Base-by-base conservation (phyloP, 2,797 vertebrate genomes). In the Phalloptychus januarius region DNA sequence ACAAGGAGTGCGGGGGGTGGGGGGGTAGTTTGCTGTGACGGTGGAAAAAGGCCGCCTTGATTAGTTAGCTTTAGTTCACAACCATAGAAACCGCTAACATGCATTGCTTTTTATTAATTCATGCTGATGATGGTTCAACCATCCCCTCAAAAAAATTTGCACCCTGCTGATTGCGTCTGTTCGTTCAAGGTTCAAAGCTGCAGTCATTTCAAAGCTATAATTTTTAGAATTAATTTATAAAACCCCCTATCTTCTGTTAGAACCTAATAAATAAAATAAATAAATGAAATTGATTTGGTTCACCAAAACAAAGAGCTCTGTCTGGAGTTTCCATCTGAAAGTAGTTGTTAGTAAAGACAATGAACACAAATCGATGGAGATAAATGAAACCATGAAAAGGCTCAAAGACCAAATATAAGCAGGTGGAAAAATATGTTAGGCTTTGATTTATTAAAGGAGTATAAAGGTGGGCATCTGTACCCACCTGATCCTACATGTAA, bases 1-100 rank as follows among this genome's bases (percentile, higher is more conserved):
- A 81, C n/a, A n/a, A n/a, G n/a, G n/a, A n/a, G n/a, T n/a, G n/a
- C n/a, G n/a, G n/a, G n/a, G n/a, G n/a, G n/a, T 85, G 76, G 81
- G 80, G 72, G 65, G 50, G 58, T 61, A 79, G 48, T 50, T 78
- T 11, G 33, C 48, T 74, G 38, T 58, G 63, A 67, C 23, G 36
- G 36, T 67, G 36, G 31, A 25, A 67, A 65, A 40, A 42, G 4
- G 65, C 10, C 7, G 40, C 7, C 40, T 13, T 69, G 65, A 44
- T 69, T 44, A 69, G 65, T 42, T 15, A 3, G 38, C 65, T 69
- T 42, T n/a, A 44, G 12, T 44, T 69, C 38, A n/a, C 38, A 36
- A 38, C 65, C 65, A 3, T 15, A n/a, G 23, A 42, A 69, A n/a
- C 13, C 23, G 6, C 23, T 44, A 69, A 69, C 13, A 20, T 7